These are phyloP conservation scores for Procambarus clarkii DNA, from an alignment of 1,140 invertebrate genomes.

Conservation along the genomic window DNA sequence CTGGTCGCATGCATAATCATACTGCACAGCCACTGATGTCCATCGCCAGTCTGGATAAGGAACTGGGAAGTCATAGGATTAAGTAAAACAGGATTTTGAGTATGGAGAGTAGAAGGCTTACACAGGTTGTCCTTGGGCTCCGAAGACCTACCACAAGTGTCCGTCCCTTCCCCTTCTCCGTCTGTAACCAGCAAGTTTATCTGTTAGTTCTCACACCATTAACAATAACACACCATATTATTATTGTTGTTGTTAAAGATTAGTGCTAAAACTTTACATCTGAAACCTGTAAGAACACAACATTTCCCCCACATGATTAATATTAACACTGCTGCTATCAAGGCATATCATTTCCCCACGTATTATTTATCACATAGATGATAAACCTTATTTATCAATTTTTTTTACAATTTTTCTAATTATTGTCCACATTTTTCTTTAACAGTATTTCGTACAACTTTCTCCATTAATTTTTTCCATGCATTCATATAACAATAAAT, in stretches of 20 bases:
- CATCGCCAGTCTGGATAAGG: constrained; percentile 46
- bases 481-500: no score
- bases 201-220: constrained; percentile 20
- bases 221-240: not conserved
- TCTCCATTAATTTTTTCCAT: no score
- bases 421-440: no score
- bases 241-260: not conserved
- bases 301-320: not conserved
- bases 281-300: not conserved
- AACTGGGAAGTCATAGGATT: constrained; percentile 21
- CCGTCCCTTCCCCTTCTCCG: constrained; percentile 61
- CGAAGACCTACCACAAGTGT: constrained; percentile 69
- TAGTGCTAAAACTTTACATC: not conserved
- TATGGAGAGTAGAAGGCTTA: constrained; percentile 62
- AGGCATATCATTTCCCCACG: not conserved
- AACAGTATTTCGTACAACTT: no score
- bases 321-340: not conserved
- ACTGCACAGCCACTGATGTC: constrained; percentile 41
- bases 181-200: constrained; percentile 45
- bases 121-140: constrained; percentile 63
- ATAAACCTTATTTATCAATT: no score
- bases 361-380: not conserved
- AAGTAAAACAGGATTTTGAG: constrained; percentile 30
- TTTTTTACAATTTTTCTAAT: no score
- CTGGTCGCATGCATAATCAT: not conserved